Evolutionary conservation across 2,888 invertebrate genomes (phyloP).

Genomic region (Dynastes maya): DNA sequence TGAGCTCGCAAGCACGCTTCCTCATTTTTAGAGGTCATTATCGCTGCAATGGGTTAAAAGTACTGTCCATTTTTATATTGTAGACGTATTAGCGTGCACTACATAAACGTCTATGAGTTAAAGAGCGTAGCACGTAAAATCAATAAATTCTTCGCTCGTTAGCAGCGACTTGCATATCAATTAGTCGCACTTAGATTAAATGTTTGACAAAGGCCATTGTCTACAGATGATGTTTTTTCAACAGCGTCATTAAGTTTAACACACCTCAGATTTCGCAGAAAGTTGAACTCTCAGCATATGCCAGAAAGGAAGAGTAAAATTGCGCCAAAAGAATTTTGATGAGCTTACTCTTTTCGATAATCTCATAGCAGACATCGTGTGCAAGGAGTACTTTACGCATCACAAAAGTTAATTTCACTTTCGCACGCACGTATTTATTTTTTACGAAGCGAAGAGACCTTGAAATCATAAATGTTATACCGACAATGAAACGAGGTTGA

Average conservation of each 20-base stretch:
- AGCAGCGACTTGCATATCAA: slow-evolving; percentile 2
- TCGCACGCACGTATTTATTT: slow-evolving; percentile 37
- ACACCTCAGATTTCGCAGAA: slow-evolving; percentile 6
- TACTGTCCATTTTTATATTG: neutral
- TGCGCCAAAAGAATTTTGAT: neutral
- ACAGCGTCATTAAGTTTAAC: neutral
- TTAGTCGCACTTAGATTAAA: neutral
- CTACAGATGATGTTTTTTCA: neutral
- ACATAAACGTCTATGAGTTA: neutral
- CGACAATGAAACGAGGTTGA: slow-evolving; percentile 57
- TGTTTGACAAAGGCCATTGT: neutral
- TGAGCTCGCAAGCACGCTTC: slow-evolving; percentile 24
- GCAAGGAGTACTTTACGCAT: slow-evolving; percentile 14
- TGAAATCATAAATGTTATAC: slow-evolving; percentile 52
- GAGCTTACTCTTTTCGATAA: neutral
- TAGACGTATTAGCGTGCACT: neutral
- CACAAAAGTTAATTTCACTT: slow-evolving; percentile 26
- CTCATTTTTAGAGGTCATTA: slow-evolving; percentile 43
- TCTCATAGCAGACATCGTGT: neutral
- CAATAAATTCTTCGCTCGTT: slow-evolving; percentile 3
- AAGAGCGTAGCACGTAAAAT: slow-evolving; percentile 4
- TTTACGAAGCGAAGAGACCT: slow-evolving; percentile 50
- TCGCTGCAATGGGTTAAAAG: neutral
- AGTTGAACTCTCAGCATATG: neutral
- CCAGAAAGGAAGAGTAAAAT: neutral